phyloP scores from a whole-genome alignment of 2,888 invertebrate genomes.

The Macrosiphum euphorbiae region DNA sequence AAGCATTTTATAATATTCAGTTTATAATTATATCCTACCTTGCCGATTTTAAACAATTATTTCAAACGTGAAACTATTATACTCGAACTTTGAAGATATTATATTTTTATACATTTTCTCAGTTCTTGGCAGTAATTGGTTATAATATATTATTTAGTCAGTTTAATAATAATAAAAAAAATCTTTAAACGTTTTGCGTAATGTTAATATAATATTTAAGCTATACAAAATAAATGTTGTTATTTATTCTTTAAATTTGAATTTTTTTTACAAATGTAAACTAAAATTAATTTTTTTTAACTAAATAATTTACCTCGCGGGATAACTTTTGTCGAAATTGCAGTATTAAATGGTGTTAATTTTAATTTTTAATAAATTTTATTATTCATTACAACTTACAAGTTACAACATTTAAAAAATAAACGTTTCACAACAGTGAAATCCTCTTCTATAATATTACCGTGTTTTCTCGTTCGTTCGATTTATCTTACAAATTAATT shows the following conservation, averaged over 20 bases:
- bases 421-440: neutral
- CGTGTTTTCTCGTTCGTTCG: neutral
- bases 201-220: neutral
- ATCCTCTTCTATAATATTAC: neutral
- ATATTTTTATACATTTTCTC: neutral
- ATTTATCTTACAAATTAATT: conserved; percentile 13
- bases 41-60: neutral
- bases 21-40: neutral
- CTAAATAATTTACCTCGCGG: neutral
- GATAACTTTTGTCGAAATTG: neutral
- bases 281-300: neutral
- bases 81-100: neutral
- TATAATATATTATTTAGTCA: neutral
- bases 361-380: neutral
- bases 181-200: neutral
- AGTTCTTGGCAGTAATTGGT: neutral
- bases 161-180: neutral
- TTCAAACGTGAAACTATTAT: neutral
- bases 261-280: neutral
- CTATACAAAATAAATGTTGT: neutral
- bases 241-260: neutral
- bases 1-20: neutral
- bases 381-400: neutral
- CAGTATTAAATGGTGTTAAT: neutral
- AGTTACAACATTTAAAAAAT: neutral